Evolutionary conservation across 2,797 vertebrate species (phyloP).

Genomic region (Percopsis omiscomaycus): DNA sequence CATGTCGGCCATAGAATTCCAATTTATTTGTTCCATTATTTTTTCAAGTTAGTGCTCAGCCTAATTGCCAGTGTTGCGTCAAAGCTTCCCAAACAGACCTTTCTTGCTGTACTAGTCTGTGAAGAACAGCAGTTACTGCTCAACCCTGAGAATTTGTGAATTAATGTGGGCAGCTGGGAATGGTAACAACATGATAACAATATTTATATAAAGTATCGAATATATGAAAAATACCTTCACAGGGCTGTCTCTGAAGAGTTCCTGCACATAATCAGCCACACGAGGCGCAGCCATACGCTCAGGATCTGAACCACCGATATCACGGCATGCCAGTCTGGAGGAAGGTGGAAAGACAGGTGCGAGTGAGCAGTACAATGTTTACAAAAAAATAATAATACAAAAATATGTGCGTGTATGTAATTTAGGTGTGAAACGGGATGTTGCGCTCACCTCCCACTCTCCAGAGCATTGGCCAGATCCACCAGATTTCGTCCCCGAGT

Average conservation of each 20-base stretch:
- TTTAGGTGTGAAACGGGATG: neutral
- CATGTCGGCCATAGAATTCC: neutral
- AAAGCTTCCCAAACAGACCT: no score
- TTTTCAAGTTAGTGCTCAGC: neutral
- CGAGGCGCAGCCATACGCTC: conserved; percentile 83
- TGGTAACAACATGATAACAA: no score
- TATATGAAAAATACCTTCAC: conserved; percentile 62
- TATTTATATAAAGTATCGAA: neutral
- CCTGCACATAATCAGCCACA: conserved; percentile 73
- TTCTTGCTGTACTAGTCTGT: no score
- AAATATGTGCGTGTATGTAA: neutral
- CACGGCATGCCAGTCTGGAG: conserved; percentile 75
- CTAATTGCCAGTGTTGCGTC: no score
- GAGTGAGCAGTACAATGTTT: neutral
- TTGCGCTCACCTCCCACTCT: conserved; percentile 75
- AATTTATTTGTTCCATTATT: no score
- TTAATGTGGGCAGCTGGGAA: no score
- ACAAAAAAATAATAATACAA: neutral
- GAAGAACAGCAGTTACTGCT: no score
- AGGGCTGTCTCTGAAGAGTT: conserved; percentile 72
- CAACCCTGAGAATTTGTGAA: no score
- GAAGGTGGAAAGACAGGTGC: neutral
- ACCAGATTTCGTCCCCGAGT: conserved; percentile 56
- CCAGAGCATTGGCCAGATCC: conserved; percentile 70
- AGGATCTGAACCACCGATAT: conserved; percentile 83